Evolutionary conservation across 2,888 invertebrate genomes (phyloP), one percentile per base, ranked within the genome.

Genomic region (Strigamia maritima): DNA sequence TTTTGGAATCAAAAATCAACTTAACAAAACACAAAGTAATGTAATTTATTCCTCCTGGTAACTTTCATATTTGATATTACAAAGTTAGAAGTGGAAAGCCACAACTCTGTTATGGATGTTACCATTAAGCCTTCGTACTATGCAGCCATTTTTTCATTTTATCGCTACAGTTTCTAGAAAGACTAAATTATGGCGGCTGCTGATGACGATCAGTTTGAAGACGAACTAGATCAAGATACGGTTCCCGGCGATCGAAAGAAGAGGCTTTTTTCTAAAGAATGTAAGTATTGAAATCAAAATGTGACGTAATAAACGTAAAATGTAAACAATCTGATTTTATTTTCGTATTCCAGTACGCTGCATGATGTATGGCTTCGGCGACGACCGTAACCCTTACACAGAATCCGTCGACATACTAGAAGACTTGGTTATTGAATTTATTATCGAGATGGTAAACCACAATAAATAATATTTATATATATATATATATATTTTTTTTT

Each of bases 331-430:
- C n/a, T n/a, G n/a, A n/a, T n/a, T n/a, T n/a, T n/a, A n/a, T n/a
- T n/a, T n/a, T n/a, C n/a, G n/a, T n/a, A n/a, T 40, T 40, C 8
- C 24, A 81, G 82, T 98, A 65, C 90, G 97, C 38, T 95, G 96
- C 83, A 99, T 99, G 98, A 97, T 99, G 96, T 99, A 96, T 86
- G 99, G 99, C 0, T 99, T 99, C 89, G 99, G 99, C 4, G 99
- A 99, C 86, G 98, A 99, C 85, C 96, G 97, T 86, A 98, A 98
- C 88, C 98, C 99, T 0, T 98, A 97, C 84, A 98, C 98, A 0
- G 98, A 99, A 87, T 97, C 97, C 85, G 97, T 99, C 0, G 98
- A 99, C 86, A 90, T 98, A 75, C 89, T 99, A 76, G 99, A 99
- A 87, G 98, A 99, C 86, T 88, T 99, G 75, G 98, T 98, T 0